Base-by-base conservation (phyloP, 1,140 invertebrate species). In the Charaxes varanes region DNA sequence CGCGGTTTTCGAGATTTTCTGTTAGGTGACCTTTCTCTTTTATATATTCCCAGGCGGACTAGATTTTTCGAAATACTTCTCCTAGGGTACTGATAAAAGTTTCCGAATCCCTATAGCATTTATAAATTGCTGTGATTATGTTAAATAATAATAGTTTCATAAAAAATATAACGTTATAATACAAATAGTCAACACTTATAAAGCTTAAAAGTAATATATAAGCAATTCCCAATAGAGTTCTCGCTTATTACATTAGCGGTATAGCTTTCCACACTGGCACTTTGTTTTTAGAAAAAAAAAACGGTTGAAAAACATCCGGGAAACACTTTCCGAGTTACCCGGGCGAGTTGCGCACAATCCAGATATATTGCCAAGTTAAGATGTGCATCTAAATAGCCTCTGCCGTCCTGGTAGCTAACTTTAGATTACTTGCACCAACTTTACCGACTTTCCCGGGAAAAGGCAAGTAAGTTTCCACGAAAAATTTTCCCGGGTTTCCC, bases 351-450 rank as follows among this genome's bases (percentile, higher is more conserved):
- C 31, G 45, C 62, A 73, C 73, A 81, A 81, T 81, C 66, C 76
- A 81, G 77, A 81, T 79, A 77, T 81, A 81, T 73, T 61, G 68
- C 43, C 54, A 63, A 74, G 74, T 77, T 79, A 76, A 81, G 77
- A 81, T 81, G 74, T 72, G 66, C 77, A 79, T 81, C 77, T 81
- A 79, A 81, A 81, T 76, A 77, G 77, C 77, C 63, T 64, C 62
- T 62, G 74, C 68, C 62, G 56, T 61, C 63, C 57, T 70, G 68
- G 65, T 67, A 72, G 60, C 69, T 70, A 81, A 81, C 72, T 81
- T 79, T 81, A 81, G 77, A 81, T 81, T 81, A 81, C 77, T 81
- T 72, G 64, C 65, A 63, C 58, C 62, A 71, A 67, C 53, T 78
- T 71, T 61, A 59, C 61, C 57, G 62, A 72, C 59, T 70, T 71